Conservation (phyloP, 1,140 invertebrate genomes). For the Hetaerina americana region DNA sequence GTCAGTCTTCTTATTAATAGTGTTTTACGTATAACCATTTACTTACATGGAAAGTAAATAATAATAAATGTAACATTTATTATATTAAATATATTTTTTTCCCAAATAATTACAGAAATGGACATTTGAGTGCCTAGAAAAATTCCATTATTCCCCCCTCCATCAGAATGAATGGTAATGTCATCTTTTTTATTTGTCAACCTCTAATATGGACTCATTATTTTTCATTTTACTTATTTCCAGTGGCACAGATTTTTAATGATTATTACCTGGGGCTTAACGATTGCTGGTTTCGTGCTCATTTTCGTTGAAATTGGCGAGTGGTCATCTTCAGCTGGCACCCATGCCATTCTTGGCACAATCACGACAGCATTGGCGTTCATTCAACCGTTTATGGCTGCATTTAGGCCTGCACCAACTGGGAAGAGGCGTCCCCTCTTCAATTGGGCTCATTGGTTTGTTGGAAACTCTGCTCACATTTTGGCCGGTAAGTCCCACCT, state of each 20-base stretch:
- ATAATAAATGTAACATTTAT: no score
- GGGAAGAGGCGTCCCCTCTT: conserved; percentile 68
- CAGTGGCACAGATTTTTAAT: conserved; percentile 79
- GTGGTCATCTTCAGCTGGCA: conserved; percentile 51
- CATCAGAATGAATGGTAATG: no score
- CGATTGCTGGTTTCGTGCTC: conserved; percentile 59
- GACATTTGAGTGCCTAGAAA: no score
- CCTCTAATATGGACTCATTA: no score
- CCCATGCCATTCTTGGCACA: conserved; percentile 68
- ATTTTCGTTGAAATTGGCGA: conserved; percentile 71
- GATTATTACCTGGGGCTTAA: conserved; percentile 66
- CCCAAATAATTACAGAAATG: no score
- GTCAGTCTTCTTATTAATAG: no score
- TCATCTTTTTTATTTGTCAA: no score
- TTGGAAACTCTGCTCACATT: conserved; percentile 86
- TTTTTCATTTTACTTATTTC: no score
- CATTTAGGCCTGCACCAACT: conserved; percentile 73
- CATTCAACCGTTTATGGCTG: conserved; percentile 72
- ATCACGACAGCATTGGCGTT: conserved; percentile 67
- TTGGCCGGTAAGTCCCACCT: conserved; percentile 60
- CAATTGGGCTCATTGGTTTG: conserved; percentile 90
- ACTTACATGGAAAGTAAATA: no score
- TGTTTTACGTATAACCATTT: no score
- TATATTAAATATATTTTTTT: no score
- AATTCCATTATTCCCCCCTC: no score